These are phyloP conservation scores for Hemichromis elongatus DNA, from an alignment of 2,113 vertebrate species.

Conservation along the genomic window DNA sequence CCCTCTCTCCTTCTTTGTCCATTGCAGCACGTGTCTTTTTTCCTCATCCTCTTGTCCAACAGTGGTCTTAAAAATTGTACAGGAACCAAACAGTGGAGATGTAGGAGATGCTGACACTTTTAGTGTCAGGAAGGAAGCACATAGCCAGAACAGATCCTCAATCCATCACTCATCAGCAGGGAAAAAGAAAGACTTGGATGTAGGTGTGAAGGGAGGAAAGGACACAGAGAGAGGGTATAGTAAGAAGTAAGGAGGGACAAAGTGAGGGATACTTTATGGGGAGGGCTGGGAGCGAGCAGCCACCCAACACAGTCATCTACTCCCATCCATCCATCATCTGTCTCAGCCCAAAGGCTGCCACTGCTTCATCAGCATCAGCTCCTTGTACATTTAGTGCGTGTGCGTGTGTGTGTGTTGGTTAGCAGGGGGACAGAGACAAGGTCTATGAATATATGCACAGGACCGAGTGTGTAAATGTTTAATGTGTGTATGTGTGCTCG, in stretches of 20 bases:
- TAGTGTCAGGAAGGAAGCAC: conserved; percentile 15
- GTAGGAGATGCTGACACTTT: conserved; percentile 26
- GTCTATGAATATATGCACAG: conserved; percentile 18
- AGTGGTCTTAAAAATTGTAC: neutral
- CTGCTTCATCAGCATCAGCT: conserved; percentile 53
- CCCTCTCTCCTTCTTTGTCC: neutral
- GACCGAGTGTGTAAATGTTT: neutral
- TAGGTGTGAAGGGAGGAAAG: neutral
- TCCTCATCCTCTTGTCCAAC: neutral
- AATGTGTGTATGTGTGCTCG: neutral
- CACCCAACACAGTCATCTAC: conserved; percentile 64
- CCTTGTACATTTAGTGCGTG: neutral
- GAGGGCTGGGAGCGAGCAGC: conserved; percentile 47
- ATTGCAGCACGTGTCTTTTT: neutral
- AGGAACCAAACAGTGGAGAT: neutral
- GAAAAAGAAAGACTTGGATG: conserved; percentile 9
- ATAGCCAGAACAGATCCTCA: conserved; percentile 11
- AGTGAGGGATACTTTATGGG: neutral
- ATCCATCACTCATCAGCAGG: conserved; percentile 34
- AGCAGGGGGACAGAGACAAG: neutral
- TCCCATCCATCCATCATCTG: conserved; percentile 55
- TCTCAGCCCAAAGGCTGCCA: conserved; percentile 49
- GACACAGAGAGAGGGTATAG: neutral
- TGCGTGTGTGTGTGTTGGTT: neutral
- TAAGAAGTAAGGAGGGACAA: neutral